phyloP scores from a whole-genome alignment of 2,888 invertebrate species.

The Isotomurus palustris region DNA sequence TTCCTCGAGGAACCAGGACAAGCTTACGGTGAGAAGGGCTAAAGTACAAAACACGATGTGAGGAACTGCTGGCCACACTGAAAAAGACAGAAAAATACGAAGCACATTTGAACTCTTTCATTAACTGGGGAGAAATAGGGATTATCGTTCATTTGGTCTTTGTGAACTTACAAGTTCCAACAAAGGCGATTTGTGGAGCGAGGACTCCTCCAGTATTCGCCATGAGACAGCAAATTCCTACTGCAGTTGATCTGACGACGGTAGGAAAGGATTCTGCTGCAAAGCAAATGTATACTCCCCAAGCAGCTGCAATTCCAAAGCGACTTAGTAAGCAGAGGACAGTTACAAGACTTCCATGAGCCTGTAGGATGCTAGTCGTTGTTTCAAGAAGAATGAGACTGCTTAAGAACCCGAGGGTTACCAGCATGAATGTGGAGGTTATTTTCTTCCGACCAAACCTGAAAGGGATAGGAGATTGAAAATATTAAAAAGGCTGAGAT shows the following conservation, averaged over 20 bases:
- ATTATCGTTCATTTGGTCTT: background rate
- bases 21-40: background rate
- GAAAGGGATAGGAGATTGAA: background rate
- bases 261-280: slow-evolving; percentile 36
- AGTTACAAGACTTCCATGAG: background rate
- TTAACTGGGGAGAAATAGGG: background rate
- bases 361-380: background rate
- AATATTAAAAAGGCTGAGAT: background rate
- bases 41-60: slow-evolving; percentile 27
- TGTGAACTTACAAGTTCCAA: slow-evolving; percentile 25
- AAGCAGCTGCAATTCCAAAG: slow-evolving; percentile 23
- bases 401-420: slow-evolving; percentile 17
- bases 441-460: slow-evolving; percentile 29
- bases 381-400: slow-evolving; percentile 9
- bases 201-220: slow-evolving; percentile 27
- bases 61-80: slow-evolving; percentile 25
- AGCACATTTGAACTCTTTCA: background rate
- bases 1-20: slow-evolving; percentile 18
- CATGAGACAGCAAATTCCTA: slow-evolving; percentile 24
- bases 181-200: slow-evolving; percentile 28
- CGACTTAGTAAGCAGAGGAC: slow-evolving; percentile 17
- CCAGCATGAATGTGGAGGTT: slow-evolving; percentile 9
- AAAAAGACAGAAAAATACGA: slow-evolving; percentile 6
- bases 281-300: slow-evolving; percentile 31
- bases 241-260: slow-evolving; percentile 18